A percentile compares a stretch with the other conserved stretches of the same genome.
phyloP scores from a whole-genome alignment of 2,797 vertebrate species.

The Melanotaenia nigrans region DNA sequence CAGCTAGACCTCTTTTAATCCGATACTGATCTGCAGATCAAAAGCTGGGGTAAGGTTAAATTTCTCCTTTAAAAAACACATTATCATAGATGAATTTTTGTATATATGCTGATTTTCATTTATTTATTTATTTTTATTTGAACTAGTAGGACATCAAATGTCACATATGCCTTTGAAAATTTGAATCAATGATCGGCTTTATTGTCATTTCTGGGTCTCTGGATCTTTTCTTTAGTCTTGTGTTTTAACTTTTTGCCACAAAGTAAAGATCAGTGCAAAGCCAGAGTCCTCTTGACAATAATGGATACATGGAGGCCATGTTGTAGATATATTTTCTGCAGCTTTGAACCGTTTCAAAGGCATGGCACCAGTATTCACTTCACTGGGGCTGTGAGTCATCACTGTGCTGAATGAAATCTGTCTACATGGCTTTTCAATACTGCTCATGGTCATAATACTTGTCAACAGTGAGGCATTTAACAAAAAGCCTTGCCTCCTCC shows the following conservation, averaged over 20 bases:
- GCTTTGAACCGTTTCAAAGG: conserved; percentile 44
- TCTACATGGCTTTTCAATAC: conserved; percentile 59
- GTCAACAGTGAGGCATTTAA: conserved; percentile 61
- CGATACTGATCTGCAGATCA: conserved; percentile 67
- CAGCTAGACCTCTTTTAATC: conserved; percentile 50
- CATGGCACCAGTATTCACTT: conserved; percentile 52
- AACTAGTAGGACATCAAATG: conserved; percentile 11
- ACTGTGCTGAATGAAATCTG: conserved; percentile 57
- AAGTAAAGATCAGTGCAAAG: conserved; percentile 14
- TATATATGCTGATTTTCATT: conserved; percentile 1
- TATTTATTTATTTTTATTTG: neutral
- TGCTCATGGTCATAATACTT: conserved; percentile 53
- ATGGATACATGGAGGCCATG: conserved; percentile 27
- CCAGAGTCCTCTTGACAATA: conserved; percentile 38
- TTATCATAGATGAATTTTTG: conserved; percentile 29
- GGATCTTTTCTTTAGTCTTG: conserved; percentile 16
- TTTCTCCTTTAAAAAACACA: conserved; percentile 42
- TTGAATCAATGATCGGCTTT: neutral
- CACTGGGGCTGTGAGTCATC: conserved; percentile 55
- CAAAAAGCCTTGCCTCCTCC: conserved; percentile 45
- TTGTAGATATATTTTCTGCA: conserved; percentile 40
- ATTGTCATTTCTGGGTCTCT: conserved; percentile 25
- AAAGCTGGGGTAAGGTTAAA: conserved; percentile 29
- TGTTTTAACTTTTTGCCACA: conserved; percentile 12
- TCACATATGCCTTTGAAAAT: neutral